Base-by-base conservation (phyloP, 2,888 invertebrate species). In the Lochmaea crataegi region DNA sequence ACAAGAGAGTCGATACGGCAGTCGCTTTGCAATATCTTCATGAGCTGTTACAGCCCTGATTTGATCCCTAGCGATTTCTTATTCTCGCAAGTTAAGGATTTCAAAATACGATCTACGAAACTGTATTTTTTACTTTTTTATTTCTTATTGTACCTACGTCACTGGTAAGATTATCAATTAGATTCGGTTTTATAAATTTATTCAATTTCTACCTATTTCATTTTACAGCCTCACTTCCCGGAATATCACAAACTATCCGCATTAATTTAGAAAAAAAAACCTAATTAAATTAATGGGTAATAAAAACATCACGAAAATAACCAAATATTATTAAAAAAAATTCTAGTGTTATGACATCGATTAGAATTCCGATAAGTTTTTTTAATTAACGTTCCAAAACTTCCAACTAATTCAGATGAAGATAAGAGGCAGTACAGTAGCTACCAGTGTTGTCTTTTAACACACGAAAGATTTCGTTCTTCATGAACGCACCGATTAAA, bases 331-430 rank as follows among this genome's bases (percentile, higher is more conserved):
- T 80, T 79, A 80, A 82, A 82, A 82, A 81, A 82, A 82, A 80
- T 78, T 80, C 79, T 78, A 75, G 80, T 79, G 77, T 81, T 80
- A 80, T 80, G 80, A 75, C 75, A 73, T 79, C 78, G 81, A 81
- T 81, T 81, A 77, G 79, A 77, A 76, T 76, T 78, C 58, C 71
- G 73, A 71, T 73, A 75, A 68, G 68, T 41, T 71, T 71, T 16
- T 80, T 82, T 83, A 83, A 83, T 83, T 83, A 83, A 82, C 81
- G 82, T 79, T 80, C 74, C 73, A 77, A 79, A 80, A 80, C 79
- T 83, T 83, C 32, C 82, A 82, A 83, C 82, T 82, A 82, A 82
- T 82, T 82, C 79, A 74, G 80, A 83, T 83, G 79, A 67, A 80
- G 83, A 83, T 83, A 82, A 83, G 79, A 66, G 32, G 6, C 71